phyloP scores from a whole-genome alignment of 2,113 vertebrate genomes.

The Antennarius striatus region DNA sequence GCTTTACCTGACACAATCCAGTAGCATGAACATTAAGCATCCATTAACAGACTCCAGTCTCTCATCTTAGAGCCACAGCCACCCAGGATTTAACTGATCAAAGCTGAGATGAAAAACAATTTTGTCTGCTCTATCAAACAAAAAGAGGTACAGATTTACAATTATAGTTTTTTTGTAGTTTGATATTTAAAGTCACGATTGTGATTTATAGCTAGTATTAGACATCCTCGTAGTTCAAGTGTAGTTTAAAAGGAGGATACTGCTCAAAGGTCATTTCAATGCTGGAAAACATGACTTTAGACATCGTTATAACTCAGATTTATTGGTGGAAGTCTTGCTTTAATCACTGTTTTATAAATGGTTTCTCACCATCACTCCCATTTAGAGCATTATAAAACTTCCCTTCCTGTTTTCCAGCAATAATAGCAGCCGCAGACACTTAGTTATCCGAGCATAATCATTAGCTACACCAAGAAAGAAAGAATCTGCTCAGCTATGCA shows the following conservation, averaged over 20 bases:
- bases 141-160: too few species aligned
- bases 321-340: conserved; percentile 2
- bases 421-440: conserved; percentile 21
- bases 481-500: not conserved
- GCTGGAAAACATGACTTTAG: not conserved
- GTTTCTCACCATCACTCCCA: not conserved
- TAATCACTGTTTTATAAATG: conserved; percentile 1
- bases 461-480: conserved; percentile 1
- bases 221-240: not conserved
- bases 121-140: too few species aligned
- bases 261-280: not conserved
- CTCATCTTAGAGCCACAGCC: not conserved
- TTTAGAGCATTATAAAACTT: conserved; percentile 4
- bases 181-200: not conserved
- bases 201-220: not conserved
- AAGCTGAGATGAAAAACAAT: not conserved
- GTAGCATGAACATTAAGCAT: conserved; percentile 3
- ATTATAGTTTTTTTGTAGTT: not conserved
- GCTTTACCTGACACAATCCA: not conserved
- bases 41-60: conserved; percentile 6
- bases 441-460: conserved; percentile 15
- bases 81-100: not conserved
- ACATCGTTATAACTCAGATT: not conserved
- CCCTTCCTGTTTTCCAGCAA: conserved; percentile 27
- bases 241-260: not conserved